Evolutionary conservation across 2,888 invertebrate species (phyloP).

Genomic region (Caenorhabditis drosophilae): DNA sequence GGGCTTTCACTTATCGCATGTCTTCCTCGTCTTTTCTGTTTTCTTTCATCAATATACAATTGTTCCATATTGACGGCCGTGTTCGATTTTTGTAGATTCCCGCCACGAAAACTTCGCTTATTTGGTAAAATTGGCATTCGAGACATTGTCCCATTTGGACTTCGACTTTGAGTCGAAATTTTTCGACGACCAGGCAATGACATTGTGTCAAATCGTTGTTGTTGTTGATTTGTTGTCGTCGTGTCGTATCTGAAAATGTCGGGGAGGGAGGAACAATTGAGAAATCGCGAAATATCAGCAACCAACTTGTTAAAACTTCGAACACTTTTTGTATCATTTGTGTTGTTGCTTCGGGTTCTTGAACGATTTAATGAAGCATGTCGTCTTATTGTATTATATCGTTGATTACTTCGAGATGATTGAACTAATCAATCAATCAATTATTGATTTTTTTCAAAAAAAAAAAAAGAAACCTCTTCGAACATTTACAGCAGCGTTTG

Average conservation of each 20-base stretch:
- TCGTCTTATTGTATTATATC: slow-evolving; percentile 60
- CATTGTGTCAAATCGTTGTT: slow-evolving; percentile 59
- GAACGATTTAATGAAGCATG: slow-evolving; percentile 58
- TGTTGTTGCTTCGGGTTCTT: slow-evolving; percentile 48
- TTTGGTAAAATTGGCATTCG: slow-evolving; percentile 36
- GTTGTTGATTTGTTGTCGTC: too few species aligned
- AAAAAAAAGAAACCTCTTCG: slow-evolving; percentile 48
- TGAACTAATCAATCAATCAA: slow-evolving; percentile 62
- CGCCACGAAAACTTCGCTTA: slow-evolving; percentile 39
- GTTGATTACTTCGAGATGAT: slow-evolving; percentile 60
- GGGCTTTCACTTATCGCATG: slow-evolving; percentile 53
- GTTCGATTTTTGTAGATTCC: slow-evolving; percentile 52
- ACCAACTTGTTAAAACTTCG: slow-evolving; percentile 55
- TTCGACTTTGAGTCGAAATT: slow-evolving; percentile 43
- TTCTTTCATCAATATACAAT: slow-evolving; percentile 41
- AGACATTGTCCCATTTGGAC: slow-evolving; percentile 54
- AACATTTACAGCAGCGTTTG: slow-evolving; percentile 67
- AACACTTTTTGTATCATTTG: slow-evolving; percentile 65
- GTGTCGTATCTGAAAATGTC: too few species aligned
- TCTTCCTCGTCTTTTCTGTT: slow-evolving; percentile 34
- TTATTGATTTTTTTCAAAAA: not conserved
- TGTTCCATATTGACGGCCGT: slow-evolving; percentile 56
- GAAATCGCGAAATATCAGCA: too few species aligned
- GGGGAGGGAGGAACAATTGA: too few species aligned
- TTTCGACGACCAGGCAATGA: slow-evolving; percentile 60